phyloP scores from a whole-genome alignment of 1,140 invertebrate genomes.

The Leguminivora glycinivorella region DNA sequence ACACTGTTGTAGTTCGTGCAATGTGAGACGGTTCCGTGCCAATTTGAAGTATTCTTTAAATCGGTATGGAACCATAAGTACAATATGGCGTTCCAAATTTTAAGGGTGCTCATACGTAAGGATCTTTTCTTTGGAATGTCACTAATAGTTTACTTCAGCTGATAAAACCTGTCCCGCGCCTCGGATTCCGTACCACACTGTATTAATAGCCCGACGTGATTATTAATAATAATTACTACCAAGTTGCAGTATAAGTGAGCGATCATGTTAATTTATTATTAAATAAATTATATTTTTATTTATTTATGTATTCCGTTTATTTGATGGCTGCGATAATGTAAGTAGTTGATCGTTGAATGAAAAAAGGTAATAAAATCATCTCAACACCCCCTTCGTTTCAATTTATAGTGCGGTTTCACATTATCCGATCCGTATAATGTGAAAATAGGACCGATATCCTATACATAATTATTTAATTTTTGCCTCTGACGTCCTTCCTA shows the following conservation, averaged over 20 bases:
- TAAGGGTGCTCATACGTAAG: too few relatives aligned
- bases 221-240: conserved; percentile 32
- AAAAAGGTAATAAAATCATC: conserved; percentile 20
- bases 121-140: background rate
- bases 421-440: too few relatives aligned
- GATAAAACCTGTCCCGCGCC: conserved; percentile 14
- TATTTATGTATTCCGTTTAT: conserved; percentile 26
- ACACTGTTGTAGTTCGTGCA: too few relatives aligned
- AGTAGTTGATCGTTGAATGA: conserved; percentile 27
- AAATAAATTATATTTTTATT: conserved; percentile 39
- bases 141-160: too few relatives aligned
- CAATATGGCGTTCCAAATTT: too few relatives aligned
- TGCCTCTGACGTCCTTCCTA: too few relatives aligned
- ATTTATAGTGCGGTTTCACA: background rate
- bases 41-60: too few relatives aligned
- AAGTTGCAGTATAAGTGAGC: conserved; percentile 42
- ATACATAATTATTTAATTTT: too few relatives aligned
- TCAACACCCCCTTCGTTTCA: background rate
- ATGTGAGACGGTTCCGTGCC: too few relatives aligned
- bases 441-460: too few relatives aligned
- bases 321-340: conserved; percentile 20
- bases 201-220: conserved; percentile 44
- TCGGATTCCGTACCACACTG: conserved; percentile 38
- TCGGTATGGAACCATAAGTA: too few relatives aligned
- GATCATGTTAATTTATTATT: conserved; percentile 58